Evolutionary conservation across 2,797 vertebrate genomes (phyloP).

Genomic region (Pteropus rufus): DNA sequence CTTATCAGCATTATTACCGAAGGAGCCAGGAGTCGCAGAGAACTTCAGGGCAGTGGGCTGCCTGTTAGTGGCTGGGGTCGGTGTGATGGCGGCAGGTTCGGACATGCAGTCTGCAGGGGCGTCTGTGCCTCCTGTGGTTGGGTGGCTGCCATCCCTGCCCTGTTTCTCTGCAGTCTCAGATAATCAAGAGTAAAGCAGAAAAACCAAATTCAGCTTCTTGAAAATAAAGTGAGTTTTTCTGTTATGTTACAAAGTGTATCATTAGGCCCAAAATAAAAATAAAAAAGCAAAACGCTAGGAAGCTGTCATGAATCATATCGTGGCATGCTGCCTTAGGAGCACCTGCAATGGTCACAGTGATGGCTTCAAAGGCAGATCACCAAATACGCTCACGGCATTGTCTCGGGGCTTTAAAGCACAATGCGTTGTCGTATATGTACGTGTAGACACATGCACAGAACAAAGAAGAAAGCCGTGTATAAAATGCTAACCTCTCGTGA

Average conservation of each 20-base stretch:
- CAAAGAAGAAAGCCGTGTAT: accelerated
- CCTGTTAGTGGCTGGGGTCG: neutral
- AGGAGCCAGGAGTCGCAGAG: neutral
- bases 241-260: neutral
- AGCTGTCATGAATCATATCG: neutral
- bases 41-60: neutral
- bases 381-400: neutral
- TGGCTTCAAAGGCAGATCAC: neutral
- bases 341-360: accelerated
- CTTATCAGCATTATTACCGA: neutral
- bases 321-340: neutral
- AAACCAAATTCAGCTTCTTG: neutral
- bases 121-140: accelerated
- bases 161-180: neutral
- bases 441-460: accelerated
- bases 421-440: accelerated
- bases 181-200: neutral
- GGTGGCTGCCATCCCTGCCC: accelerated
- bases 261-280: neutral
- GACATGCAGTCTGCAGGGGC: accelerated
- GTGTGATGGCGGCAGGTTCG: accelerated
- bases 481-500: neutral
- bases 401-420: neutral
- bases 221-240: neutral
- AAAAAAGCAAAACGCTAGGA: neutral